Evolutionary conservation across 2,888 invertebrate species (phyloP).

Genomic region (Fragum whitleyi): DNA sequence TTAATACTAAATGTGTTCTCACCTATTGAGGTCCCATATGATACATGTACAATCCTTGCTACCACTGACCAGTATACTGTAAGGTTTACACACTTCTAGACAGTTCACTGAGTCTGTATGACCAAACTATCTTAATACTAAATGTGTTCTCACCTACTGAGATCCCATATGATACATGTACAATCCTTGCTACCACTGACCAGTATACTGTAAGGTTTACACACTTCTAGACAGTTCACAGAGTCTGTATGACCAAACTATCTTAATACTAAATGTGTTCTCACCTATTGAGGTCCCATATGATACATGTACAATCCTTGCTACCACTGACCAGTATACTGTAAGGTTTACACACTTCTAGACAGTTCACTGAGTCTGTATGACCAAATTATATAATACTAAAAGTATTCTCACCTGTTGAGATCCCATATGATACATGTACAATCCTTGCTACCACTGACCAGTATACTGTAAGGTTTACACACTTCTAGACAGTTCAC

Average conservation of each 20-base stretch:
- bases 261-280: too few relatives aligned
- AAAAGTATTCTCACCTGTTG: too few relatives aligned
- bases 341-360: constrained; percentile 90
- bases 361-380: constrained; percentile 88
- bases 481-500: constrained; percentile 90
- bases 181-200: constrained; percentile 91
- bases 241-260: constrained; percentile 90
- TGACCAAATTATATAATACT: too few relatives aligned
- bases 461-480: constrained; percentile 91
- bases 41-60: constrained; percentile 90
- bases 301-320: constrained; percentile 90
- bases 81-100: constrained; percentile 90
- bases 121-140: too few relatives aligned
- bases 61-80: constrained; percentile 91
- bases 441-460: constrained; percentile 90
- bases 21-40: constrained; percentile 94
- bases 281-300: constrained; percentile 95
- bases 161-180: constrained; percentile 93
- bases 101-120: constrained; percentile 90
- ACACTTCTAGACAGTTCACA: constrained; percentile 89
- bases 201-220: constrained; percentile 91
- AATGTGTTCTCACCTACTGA: too few relatives aligned
- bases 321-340: constrained; percentile 92
- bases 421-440: constrained; percentile 94
- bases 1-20: too few relatives aligned